Evolutionary conservation across 2,113 vertebrate species (phyloP).

Genomic region (Butorides virescens): DNA sequence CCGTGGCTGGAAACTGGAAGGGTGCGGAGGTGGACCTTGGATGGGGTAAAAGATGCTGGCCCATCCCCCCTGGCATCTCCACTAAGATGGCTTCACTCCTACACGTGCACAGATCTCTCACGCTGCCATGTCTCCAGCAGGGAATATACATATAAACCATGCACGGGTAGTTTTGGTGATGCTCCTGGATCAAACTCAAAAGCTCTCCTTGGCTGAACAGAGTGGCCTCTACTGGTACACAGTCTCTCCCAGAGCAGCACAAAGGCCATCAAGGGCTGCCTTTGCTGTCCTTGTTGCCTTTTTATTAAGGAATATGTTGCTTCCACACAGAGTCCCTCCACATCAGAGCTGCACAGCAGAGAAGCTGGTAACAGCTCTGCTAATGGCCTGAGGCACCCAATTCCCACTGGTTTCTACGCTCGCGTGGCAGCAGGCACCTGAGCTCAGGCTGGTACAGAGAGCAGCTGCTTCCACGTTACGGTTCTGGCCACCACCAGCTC

Average conservation of each 20-base stretch:
- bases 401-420: background rate
- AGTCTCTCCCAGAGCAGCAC: background rate
- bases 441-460: background rate
- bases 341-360: background rate
- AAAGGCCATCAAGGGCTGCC: background rate
- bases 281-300: background rate
- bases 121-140: background rate
- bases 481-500: background rate
- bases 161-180: background rate
- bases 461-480: background rate
- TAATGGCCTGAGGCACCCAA: background rate
- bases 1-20: background rate
- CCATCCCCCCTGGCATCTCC: background rate
- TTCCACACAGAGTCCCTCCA: background rate
- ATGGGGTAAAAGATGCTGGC: background rate
- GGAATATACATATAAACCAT: rapidly evolving
- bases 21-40: background rate
- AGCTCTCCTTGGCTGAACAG: background rate
- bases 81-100: rapidly evolving
- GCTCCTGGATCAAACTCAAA: background rate
- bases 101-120: background rate
- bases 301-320: background rate
- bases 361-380: background rate
- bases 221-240: background rate
- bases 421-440: background rate